phyloP scores from a whole-genome alignment of 2,888 invertebrate genomes.

The Epirrita christyi region DNA sequence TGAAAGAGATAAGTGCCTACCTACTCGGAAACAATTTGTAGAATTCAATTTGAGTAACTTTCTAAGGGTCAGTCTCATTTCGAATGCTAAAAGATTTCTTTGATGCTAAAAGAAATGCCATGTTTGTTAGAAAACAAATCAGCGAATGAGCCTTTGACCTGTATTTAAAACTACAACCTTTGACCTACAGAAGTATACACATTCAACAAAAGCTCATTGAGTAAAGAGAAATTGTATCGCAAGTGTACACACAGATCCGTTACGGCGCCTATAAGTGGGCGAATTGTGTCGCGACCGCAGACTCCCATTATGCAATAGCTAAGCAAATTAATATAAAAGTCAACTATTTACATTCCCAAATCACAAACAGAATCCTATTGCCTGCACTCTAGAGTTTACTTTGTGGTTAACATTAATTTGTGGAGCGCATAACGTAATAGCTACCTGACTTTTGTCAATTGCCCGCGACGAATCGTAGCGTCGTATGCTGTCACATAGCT shows the following conservation, averaged over 20 bases:
- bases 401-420: constrained; percentile 67
- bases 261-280: constrained; percentile 52
- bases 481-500: constrained; percentile 46
- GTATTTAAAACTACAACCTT: neutral
- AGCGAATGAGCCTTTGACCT: neutral
- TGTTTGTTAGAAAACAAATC: neutral
- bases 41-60: constrained; percentile 25
- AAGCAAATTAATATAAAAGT: constrained; percentile 52
- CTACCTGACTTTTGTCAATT: constrained; percentile 73
- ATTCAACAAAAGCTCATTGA: constrained; percentile 13
- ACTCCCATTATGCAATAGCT: constrained; percentile 59
- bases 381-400: constrained; percentile 59
- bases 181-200: neutral
- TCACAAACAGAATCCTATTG: constrained; percentile 52
- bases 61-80: neutral
- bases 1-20: constrained; percentile 21
- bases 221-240: constrained; percentile 38
- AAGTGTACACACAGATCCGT: constrained; percentile 48
- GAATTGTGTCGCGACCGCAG: constrained; percentile 51
- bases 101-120: neutral
- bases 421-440: constrained; percentile 53
- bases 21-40: constrained; percentile 29
- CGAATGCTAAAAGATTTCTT: neutral
- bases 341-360: constrained; percentile 47
- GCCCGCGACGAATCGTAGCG: constrained; percentile 56